These are phyloP conservation scores for Pocillopora meandrina DNA, from an alignment of 92 coral and sea anemone species.

Conservation along the genomic window DNA sequence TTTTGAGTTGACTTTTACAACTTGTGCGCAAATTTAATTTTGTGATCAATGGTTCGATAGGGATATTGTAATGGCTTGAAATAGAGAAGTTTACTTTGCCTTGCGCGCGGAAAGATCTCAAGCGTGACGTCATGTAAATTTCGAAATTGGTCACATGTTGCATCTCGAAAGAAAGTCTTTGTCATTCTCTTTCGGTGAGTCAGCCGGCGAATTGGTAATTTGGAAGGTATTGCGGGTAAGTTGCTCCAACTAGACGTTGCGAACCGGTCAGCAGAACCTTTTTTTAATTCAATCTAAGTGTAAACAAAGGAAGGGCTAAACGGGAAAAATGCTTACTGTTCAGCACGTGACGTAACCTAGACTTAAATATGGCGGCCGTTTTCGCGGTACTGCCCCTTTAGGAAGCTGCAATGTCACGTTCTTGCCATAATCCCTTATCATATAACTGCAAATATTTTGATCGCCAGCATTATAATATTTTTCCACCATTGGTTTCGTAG, in stretches of 20 bases:
- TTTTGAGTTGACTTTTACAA: no score
- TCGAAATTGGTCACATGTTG: conserved; percentile 13
- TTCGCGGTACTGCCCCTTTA: neutral
- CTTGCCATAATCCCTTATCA: neutral
- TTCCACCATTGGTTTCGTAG: conserved; percentile 39
- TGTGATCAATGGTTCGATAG: neutral
- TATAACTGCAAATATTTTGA: neutral
- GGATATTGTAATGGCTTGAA: neutral
- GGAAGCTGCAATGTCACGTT: neutral
- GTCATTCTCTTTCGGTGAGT: neutral
- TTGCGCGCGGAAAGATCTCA: neutral
- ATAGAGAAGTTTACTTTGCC: neutral
- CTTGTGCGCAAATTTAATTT: no score
- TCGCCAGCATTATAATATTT: neutral
- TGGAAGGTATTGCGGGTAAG: neutral
- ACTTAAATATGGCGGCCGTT: neutral
- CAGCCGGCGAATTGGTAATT: neutral
- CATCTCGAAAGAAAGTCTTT: no score
- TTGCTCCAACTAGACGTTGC: neutral
- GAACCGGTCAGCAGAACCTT: neutral
- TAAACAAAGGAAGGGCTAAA: neutral
- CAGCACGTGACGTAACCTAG: conserved; percentile 34
- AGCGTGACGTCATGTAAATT: conserved; percentile 25
- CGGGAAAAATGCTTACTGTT: neutral
- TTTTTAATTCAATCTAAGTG: neutral